These are phyloP conservation scores for Andinoacara biseriatus DNA, from an alignment of 2,113 vertebrate genomes.

Conservation along the genomic window DNA sequence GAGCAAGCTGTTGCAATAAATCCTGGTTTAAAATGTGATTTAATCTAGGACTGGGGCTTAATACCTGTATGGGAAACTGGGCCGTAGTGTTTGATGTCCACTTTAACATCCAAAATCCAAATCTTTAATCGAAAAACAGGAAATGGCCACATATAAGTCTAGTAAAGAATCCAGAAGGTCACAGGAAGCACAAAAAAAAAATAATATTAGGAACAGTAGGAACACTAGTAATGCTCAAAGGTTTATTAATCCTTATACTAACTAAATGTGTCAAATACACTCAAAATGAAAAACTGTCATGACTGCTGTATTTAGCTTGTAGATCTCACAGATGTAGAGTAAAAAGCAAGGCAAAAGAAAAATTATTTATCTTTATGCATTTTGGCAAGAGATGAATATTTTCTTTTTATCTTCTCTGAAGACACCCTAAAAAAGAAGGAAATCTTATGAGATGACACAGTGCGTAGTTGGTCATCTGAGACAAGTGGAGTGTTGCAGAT, in stretches of 20 bases:
- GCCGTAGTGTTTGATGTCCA: too few relatives aligned
- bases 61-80: too few relatives aligned
- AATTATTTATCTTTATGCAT: not conserved
- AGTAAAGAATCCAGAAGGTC: too few relatives aligned
- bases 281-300: not conserved
- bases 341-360: not conserved
- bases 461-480: not conserved
- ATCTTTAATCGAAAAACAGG: too few relatives aligned
- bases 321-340: not conserved
- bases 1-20: too few relatives aligned
- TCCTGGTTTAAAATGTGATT: too few relatives aligned
- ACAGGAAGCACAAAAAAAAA: too few relatives aligned
- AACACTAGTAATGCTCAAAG: not conserved
- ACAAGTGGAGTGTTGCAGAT: slow-evolving; percentile 18
- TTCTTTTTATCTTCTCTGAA: not conserved
- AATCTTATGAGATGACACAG: slow-evolving; percentile 7
- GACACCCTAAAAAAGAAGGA: not conserved
- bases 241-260: not conserved
- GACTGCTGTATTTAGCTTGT: not conserved
- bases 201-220: too few relatives aligned
- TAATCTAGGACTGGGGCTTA: too few relatives aligned
- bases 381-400: not conserved
- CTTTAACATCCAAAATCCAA: too few relatives aligned
- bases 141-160: too few relatives aligned
- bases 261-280: not conserved